Evolutionary conservation across 2,797 vertebrate genomes (phyloP), one percentile per base, ranked within the genome.

Genomic region (Gymnoscopelus microlampas): DNA sequence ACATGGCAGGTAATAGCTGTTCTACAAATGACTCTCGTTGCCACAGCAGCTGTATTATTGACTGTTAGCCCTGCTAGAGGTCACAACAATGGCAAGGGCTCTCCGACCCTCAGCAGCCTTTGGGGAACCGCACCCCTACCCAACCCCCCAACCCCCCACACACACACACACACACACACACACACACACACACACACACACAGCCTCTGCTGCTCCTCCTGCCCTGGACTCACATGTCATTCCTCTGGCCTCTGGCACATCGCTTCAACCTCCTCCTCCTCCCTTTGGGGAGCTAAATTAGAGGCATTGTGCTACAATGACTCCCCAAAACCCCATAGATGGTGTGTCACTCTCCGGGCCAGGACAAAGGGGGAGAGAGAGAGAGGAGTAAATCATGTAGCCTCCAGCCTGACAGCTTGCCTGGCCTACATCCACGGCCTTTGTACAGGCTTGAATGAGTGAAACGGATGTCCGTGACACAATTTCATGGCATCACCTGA

Each of bases 41-140:
- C 55, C 71, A 79, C 80, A 80, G 83, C 79, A 88, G 89, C 81
- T 82, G 81, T 77, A 81, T 39, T 39, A 39, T 88, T 88, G 78
- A 91, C 89, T 86, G 70, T 81, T 87, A 84, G 81, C 1, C 78
- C 70, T 57, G 80, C 84, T 79, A 89, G 85, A 93, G 94, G 93
- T 94, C 93, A 92, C 85, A 44, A 89, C 88, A 92, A 93, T 91
- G 79, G 90, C 84, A 89, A 88, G 85, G 83, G 85, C 87, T 93
- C 39, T 44, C 39, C 85, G 91, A 94, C 90, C 93, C 90, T 58
- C 69, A 76, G 69, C 77, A 91, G 91, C 90, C 93, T 94, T 94
- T 92, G 93, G 93, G 93, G 94, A 93, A 84, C 93, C 92, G 85
- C 92, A 93, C 90, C 92, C 89, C 90, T 88, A 35, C 85, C 88